These are phyloP conservation scores for Lysandra coridon DNA, from an alignment of 2,888 invertebrate species.

Conservation along the genomic window DNA sequence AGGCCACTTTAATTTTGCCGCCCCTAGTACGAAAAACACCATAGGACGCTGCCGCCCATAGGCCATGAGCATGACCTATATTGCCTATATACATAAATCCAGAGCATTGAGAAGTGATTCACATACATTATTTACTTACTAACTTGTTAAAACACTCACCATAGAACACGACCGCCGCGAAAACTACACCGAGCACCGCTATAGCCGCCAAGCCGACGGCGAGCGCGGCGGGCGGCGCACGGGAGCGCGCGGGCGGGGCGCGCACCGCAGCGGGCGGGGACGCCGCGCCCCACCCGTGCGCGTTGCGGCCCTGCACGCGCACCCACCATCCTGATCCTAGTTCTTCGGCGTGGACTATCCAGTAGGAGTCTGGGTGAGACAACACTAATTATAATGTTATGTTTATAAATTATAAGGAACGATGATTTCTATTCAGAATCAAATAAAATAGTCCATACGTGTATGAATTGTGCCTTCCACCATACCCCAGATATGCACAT, in stretches of 20 bases:
- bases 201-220: slow-evolving; percentile 83
- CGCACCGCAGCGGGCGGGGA: slow-evolving; percentile 80
- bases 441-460: too few relatives aligned
- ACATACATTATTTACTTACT: too few relatives aligned
- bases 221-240: slow-evolving; percentile 77
- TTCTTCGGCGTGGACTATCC: slow-evolving; percentile 86
- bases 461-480: too few relatives aligned
- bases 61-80: too few relatives aligned
- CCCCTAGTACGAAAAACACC: too few relatives aligned
- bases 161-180: slow-evolving; percentile 69
- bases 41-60: too few relatives aligned
- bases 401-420: too few relatives aligned
- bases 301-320: slow-evolving; percentile 88
- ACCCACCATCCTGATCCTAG: slow-evolving; percentile 85
- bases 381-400: neutral
- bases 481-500: too few relatives aligned
- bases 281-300: slow-evolving; percentile 90
- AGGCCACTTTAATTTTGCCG: too few relatives aligned
- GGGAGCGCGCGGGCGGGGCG: slow-evolving; percentile 35
- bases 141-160: slow-evolving; percentile 35
- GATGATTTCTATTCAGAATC: too few relatives aligned
- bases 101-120: too few relatives aligned
- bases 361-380: slow-evolving; percentile 83
- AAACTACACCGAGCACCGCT: slow-evolving; percentile 83
- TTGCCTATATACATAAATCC: too few relatives aligned